A percentile compares a stretch with the other conserved stretches of the same genome.
Evolutionary conservation across 2,797 vertebrate species (phyloP).

Genomic region (Podargus strigoides): DNA sequence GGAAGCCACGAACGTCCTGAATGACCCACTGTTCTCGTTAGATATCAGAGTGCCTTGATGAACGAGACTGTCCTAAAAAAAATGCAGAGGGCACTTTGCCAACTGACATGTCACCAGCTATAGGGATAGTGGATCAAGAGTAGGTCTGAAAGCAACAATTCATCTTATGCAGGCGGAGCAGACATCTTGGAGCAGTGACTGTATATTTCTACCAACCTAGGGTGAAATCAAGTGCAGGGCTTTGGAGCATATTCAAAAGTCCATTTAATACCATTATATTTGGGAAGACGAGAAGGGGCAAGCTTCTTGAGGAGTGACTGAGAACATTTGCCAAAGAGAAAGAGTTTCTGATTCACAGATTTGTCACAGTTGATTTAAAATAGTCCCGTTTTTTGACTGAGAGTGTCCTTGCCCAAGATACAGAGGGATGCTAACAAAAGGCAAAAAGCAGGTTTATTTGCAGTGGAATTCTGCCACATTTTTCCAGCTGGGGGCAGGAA

Average conservation of each 20-base stretch:
- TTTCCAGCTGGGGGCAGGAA: slow-evolving; percentile 49
- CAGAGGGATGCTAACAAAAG: slow-evolving; percentile 27
- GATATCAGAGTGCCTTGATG: not conserved
- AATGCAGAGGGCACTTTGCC: not conserved
- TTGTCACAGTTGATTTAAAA: slow-evolving; percentile 51
- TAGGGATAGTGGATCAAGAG: not conserved
- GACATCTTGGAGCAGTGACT: not conserved
- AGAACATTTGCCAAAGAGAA: slow-evolving; percentile 37
- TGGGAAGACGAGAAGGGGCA: slow-evolving; percentile 8
- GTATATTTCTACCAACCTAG: not conserved
- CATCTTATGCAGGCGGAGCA: not conserved
- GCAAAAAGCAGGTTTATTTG: slow-evolving; percentile 12
- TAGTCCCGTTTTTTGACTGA: not conserved
- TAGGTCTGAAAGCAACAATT: not conserved
- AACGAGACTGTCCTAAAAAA: not conserved
- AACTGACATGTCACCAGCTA: not conserved
- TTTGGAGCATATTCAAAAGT: slow-evolving; percentile 8
- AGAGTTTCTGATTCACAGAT: slow-evolving; percentile 31
- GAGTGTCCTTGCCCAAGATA: not conserved
- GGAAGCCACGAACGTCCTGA: slow-evolving; percentile 9
- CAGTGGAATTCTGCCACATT: slow-evolving; percentile 2
- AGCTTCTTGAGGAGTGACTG: slow-evolving; percentile 31
- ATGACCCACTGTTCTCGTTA: slow-evolving; percentile 41
- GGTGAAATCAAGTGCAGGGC: not conserved
- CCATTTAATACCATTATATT: slow-evolving; percentile 17